Conservation (phyloP, 2,888 invertebrate species). For the Chrysopilus asiliformis region DNA sequence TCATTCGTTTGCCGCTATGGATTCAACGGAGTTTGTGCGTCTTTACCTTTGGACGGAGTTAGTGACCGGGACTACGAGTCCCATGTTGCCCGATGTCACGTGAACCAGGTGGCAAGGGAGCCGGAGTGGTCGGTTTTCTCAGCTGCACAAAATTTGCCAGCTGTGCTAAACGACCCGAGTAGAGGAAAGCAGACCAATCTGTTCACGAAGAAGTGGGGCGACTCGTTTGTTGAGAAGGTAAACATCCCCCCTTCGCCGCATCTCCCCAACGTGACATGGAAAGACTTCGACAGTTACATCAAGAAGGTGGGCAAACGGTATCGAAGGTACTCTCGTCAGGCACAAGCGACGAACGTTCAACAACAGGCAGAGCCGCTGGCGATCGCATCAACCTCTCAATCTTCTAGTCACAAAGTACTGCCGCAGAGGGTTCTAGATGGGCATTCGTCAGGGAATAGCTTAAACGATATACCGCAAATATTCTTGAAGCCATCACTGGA, state of each 20-base stretch:
- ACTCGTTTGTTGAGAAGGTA: conserved; percentile 74
- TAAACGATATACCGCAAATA: conserved; percentile 67
- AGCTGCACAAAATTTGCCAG: conserved; percentile 87
- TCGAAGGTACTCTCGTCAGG: conserved; percentile 43
- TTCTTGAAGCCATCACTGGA: conserved; percentile 70
- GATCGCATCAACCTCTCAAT: conserved; percentile 6
- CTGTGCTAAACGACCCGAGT: conserved; percentile 89
- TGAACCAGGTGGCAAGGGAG: conserved; percentile 32
- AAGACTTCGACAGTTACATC: conserved; percentile 79
- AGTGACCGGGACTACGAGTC: conserved; percentile 78
- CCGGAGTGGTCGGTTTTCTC: conserved; percentile 52
- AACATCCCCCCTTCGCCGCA: conserved; percentile 65
- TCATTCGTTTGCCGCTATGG: conserved; percentile 81
- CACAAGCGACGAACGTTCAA: background rate
- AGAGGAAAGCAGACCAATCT: conserved; percentile 83
- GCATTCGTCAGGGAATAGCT: conserved; percentile 14
- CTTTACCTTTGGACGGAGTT: conserved; percentile 78
- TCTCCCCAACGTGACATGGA: conserved; percentile 67
- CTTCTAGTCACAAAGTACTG: conserved; percentile 7
- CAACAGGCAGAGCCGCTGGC: conserved; percentile 11
- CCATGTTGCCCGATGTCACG: conserved; percentile 60
- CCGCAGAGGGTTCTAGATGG: background rate
- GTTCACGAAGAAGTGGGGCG: conserved; percentile 97
- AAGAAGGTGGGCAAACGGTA: conserved; percentile 58
- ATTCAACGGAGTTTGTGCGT: conserved; percentile 71